These are phyloP conservation scores for Arrhamphus sclerolepis DNA, from an alignment of 2,797 vertebrate genomes.

Conservation along the genomic window DNA sequence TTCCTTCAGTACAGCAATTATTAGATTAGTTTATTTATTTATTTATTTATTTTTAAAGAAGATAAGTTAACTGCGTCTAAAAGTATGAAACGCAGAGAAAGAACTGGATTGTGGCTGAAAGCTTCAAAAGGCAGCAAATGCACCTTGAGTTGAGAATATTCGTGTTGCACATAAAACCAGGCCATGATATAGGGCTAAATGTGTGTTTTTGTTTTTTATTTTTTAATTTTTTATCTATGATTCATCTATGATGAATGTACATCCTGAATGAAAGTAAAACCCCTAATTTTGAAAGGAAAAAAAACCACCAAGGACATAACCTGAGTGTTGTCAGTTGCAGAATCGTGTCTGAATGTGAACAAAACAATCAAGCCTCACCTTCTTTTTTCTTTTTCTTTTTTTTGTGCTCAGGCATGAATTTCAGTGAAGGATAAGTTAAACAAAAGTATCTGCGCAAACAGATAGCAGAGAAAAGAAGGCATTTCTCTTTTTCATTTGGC, in stretches of 20 bases:
- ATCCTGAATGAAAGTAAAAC: neutral
- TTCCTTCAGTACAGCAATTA: no score
- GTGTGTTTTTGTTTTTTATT: neutral
- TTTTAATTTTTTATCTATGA: no score
- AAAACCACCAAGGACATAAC: neutral
- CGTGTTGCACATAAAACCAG: neutral
- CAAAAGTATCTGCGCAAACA: neutral
- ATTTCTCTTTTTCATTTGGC: neutral
- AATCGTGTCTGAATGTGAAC: conserved; percentile 2
- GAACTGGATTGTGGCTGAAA: neutral
- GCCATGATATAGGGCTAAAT: conserved; percentile 1
- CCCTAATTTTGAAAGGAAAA: neutral
- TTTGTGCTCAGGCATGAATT: neutral
- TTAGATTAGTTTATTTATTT: no score
- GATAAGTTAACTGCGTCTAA: no score
- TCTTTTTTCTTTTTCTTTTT: neutral
- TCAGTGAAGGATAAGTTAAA: neutral
- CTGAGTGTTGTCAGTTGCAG: neutral
- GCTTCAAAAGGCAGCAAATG: neutral
- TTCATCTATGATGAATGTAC: neutral
- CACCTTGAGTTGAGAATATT: conserved; percentile 9
- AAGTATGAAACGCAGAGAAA: no score
- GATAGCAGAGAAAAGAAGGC: conserved; percentile 9
- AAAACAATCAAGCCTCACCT: neutral
- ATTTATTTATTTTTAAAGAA: no score